phyloP scores from a whole-genome alignment of 1,140 invertebrate species.

The Caerostris extrusa region DNA sequence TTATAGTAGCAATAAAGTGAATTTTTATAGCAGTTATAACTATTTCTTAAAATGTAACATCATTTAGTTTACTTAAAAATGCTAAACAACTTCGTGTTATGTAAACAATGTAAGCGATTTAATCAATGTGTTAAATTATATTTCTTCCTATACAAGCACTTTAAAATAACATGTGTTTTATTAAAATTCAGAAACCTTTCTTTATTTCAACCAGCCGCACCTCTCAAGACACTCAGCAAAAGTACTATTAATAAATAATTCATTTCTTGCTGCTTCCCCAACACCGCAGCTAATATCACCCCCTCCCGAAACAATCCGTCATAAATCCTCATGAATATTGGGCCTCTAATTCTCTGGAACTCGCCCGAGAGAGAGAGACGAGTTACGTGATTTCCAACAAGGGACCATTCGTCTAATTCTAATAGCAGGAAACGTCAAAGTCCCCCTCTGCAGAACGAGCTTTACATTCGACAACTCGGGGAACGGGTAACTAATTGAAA shows the following conservation, averaged over 20 bases:
- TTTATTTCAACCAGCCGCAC: too few species aligned
- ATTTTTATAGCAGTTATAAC: too few species aligned
- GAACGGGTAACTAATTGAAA: constrained; percentile 39
- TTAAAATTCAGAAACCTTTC: too few species aligned
- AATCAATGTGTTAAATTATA: too few species aligned
- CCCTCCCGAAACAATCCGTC: not conserved
- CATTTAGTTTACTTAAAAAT: too few species aligned
- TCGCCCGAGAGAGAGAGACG: not conserved
- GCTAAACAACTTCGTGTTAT: too few species aligned
- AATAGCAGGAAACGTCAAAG: constrained; percentile 35
- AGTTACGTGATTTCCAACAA: constrained; percentile 4
- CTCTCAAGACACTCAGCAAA: too few species aligned
- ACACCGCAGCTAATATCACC: not conserved
- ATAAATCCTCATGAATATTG: not conserved
- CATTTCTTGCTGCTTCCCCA: not conserved
- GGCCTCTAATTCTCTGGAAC: not conserved
- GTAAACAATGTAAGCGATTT: too few species aligned
- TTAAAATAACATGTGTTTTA: too few species aligned
- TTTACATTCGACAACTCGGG: constrained; percentile 5
- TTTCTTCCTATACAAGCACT: too few species aligned
- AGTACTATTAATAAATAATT: not conserved
- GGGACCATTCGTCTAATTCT: constrained; percentile 4
- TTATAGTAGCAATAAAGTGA: too few species aligned
- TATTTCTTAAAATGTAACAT: too few species aligned
- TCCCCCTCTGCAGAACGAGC: not conserved